phyloP scores from a whole-genome alignment of 2,888 invertebrate genomes.

The Andricus quercusramuli region DNA sequence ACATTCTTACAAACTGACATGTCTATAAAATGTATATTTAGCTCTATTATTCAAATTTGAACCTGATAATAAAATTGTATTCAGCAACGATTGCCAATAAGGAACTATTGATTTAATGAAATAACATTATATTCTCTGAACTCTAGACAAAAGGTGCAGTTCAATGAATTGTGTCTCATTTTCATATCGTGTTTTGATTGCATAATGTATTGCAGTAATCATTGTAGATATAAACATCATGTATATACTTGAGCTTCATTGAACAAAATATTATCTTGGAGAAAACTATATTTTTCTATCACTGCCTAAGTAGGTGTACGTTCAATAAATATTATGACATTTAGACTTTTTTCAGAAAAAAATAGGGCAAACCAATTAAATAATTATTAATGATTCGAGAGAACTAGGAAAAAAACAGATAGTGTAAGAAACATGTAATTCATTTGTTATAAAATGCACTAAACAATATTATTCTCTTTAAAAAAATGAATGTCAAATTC shows the following conservation, averaged over 20 bases:
- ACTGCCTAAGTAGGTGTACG: not conserved
- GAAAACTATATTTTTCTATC: not conserved
- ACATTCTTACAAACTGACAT: not conserved
- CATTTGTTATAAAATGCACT: no score
- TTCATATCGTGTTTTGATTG: conserved; percentile 20
- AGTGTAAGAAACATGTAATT: not conserved
- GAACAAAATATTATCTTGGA: not conserved
- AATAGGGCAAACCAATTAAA: not conserved
- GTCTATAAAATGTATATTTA: no score
- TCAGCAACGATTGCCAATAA: not conserved
- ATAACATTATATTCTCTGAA: not conserved
- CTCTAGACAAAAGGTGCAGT: not conserved
- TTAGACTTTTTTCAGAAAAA: no score
- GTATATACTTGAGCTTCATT: not conserved
- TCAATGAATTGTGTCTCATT: conserved; percentile 12
- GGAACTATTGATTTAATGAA: not conserved
- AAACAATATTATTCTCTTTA: no score
- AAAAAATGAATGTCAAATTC: no score
- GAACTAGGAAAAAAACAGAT: not conserved
- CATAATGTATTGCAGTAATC: conserved; percentile 18
- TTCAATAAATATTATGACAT: no score
- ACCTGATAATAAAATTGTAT: not conserved
- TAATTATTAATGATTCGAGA: not conserved
- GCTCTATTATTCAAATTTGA: not conserved
- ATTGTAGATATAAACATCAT: not conserved